phyloP scores from a whole-genome alignment of 2,888 invertebrate species.

The Mesorhabditis sp. region DNA sequence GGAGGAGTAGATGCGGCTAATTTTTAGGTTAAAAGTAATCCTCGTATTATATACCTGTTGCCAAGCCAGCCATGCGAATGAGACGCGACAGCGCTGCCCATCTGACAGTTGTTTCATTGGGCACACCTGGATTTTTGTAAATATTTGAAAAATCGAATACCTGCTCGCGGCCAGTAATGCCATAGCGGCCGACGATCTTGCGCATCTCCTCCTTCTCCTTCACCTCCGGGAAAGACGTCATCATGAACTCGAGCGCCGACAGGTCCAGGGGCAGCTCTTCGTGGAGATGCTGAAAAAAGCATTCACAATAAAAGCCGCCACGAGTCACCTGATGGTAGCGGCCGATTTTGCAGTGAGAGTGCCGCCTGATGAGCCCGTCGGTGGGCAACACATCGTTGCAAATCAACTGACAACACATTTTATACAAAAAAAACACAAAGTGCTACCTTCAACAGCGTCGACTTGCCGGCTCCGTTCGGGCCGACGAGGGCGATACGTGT shows the following conservation, averaged over 20 bases:
- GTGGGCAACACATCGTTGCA: conserved; percentile 90
- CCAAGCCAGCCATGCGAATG: conserved; percentile 97
- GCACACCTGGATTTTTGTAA: conserved; percentile 70
- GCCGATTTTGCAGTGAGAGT: conserved; percentile 93
- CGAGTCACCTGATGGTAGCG: conserved; percentile 75
- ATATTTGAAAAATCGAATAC: conserved; percentile 61
- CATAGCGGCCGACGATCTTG: conserved; percentile 95
- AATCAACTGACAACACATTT: conserved; percentile 65
- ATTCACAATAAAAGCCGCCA: too few species aligned
- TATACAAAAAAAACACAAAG: not conserved
- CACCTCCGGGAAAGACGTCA: conserved; percentile 89
- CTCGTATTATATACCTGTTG: conserved; percentile 66
- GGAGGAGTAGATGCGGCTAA: conserved; percentile 76
- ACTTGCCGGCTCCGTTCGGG: conserved; percentile 98
- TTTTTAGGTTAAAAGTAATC: not conserved
- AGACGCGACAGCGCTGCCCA: conserved; percentile 95
- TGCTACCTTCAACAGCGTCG: conserved; percentile 79
- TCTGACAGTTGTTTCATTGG: conserved; percentile 91
- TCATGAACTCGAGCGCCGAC: conserved; percentile 96
- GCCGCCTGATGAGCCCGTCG: conserved; percentile 93
- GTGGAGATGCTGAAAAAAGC: conserved; percentile 73
- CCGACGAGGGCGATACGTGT: conserved; percentile 88
- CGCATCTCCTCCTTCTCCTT: conserved; percentile 98
- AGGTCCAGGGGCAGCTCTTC: conserved; percentile 89
- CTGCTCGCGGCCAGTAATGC: conserved; percentile 91